Percentiles rank a stretch among this genome's conserved stretches.
Conservation (phyloP, 1,140 invertebrate species). For the Anastrepha obliqua region DNA sequence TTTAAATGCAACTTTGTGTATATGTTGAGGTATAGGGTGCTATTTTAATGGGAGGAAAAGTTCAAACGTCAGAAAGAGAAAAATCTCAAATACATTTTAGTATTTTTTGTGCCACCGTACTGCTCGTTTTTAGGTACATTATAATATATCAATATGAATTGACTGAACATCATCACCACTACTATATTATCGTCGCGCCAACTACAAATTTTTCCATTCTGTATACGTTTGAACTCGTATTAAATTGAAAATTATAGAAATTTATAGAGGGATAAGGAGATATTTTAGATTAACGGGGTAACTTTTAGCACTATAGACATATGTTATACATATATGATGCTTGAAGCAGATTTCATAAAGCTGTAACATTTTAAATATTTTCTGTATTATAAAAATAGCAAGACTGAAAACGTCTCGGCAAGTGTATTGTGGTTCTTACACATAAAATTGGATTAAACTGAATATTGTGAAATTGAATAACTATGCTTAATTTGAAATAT, state of each 20-base stretch:
- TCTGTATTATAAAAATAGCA: neutral
- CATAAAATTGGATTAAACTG: neutral
- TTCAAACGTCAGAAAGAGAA: conserved; percentile 39
- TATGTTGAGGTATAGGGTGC: conserved; percentile 1
- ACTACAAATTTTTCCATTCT: conserved; percentile 16
- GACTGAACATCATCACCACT: neutral
- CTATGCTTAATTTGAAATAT: no score
- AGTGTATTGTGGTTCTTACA: neutral
- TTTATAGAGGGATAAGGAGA: neutral
- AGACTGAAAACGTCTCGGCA: neutral
- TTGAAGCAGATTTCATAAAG: no score
- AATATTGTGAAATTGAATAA: no score
- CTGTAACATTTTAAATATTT: no score
- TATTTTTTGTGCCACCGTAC: neutral
- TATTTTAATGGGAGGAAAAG: neutral
- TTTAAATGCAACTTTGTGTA: neutral
- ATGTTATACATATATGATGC: no score
- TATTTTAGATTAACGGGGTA: neutral
- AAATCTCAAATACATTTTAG: conserved; percentile 4
- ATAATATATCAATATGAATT: conserved; percentile 15
- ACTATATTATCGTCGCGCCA: conserved; percentile 5
- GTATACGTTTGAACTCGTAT: neutral
- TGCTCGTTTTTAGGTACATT: conserved; percentile 8
- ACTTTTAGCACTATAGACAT: no score
- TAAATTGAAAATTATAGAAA: neutral